These are phyloP conservation scores for Eulemur macaco DNA, from an alignment of 2,113 vertebrate genomes.

Conservation along the genomic window DNA sequence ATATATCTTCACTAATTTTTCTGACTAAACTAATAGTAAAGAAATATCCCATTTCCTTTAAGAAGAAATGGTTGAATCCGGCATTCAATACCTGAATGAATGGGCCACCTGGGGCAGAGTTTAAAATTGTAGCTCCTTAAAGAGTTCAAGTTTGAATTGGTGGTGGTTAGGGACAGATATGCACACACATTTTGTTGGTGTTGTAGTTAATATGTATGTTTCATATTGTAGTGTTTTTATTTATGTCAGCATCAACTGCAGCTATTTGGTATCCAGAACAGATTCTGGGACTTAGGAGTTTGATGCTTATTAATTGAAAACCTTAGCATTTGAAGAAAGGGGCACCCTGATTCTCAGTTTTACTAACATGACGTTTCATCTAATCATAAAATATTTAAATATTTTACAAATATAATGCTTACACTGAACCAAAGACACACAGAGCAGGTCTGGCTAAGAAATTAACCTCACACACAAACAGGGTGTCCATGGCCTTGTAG, in stretches of 20 bases:
- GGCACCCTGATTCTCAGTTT: neutral
- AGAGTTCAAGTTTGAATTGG: neutral
- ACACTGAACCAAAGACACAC: neutral
- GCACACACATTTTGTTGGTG: neutral
- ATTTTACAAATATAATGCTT: neutral
- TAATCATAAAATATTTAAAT: neutral
- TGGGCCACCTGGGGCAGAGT: neutral
- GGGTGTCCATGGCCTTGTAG: neutral
- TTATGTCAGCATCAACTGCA: neutral
- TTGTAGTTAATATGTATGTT: neutral
- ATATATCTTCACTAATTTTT: neutral
- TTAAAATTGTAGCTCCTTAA: neutral
- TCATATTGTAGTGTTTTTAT: neutral
- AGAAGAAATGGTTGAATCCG: neutral
- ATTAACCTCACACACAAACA: neutral
- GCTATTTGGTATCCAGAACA: neutral
- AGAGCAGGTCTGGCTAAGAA: neutral
- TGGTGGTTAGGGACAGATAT: neutral
- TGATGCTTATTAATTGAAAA: neutral
- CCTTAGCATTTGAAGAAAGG: neutral
- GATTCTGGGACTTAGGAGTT: neutral
- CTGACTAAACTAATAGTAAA: neutral
- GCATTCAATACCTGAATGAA: neutral
- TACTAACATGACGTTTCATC: neutral
- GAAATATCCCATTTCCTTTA: neutral